phyloP scores from a whole-genome alignment of 2,888 invertebrate genomes.

The Ophion ellenae region DNA sequence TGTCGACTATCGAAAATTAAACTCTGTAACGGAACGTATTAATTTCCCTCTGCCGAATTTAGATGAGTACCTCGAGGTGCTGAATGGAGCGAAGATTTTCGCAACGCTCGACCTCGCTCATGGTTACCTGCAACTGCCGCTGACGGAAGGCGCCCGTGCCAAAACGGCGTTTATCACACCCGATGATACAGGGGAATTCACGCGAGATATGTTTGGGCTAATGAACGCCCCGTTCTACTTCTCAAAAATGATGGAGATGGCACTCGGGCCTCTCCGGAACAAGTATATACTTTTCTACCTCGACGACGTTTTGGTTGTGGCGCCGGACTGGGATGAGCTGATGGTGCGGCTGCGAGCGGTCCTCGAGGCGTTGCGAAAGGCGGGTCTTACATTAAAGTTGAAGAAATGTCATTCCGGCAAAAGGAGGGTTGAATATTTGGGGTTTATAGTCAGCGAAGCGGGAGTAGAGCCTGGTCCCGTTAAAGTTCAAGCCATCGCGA shows the following conservation, averaged over 20 bases:
- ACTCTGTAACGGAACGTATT: conserved; percentile 45
- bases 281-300: conserved; percentile 59
- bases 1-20: conserved; percentile 46
- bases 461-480: conserved; percentile 12
- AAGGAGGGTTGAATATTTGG: background rate
- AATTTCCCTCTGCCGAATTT: conserved; percentile 59
- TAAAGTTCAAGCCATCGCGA: conserved; percentile 4
- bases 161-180: conserved; percentile 73
- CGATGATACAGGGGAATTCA: conserved; percentile 74
- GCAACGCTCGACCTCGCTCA: conserved; percentile 75
- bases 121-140: conserved; percentile 77
- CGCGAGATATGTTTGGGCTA: conserved; percentile 80
- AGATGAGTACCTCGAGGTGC: conserved; percentile 65
- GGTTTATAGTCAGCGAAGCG: background rate
- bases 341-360: conserved; percentile 9
- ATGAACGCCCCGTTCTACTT: conserved; percentile 80
- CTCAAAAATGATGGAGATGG: conserved; percentile 76
- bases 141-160: conserved; percentile 73
- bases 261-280: conserved; percentile 56
- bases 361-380: conserved; percentile 2
- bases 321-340: conserved; percentile 63
- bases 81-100: conserved; percentile 58
- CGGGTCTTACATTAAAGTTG: background rate
- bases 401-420: conserved; percentile 19
- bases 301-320: conserved; percentile 71